Evolutionary conservation across 2,797 vertebrate species (phyloP), one percentile per base, ranked within the genome.

Genomic region (Hippopotamyrus pictus): DNA sequence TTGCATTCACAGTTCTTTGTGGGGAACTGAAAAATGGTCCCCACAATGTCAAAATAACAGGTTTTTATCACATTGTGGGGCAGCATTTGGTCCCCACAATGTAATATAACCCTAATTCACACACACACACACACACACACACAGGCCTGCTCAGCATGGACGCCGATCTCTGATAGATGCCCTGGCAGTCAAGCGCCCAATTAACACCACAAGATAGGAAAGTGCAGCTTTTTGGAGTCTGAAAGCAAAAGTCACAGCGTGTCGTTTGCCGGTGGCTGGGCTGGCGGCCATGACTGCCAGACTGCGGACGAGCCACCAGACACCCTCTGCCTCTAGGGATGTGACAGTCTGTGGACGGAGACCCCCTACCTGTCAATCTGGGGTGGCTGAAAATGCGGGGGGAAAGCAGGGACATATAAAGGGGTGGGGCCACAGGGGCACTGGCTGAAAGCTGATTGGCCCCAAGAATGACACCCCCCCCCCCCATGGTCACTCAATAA

Each of bases 311-410:
- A 98, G 98, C 90, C 98, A 96, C 98, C 97, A 98, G 87, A 98
- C 92, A 37, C 98, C 98, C 94, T 99, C 98, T 0, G 98, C 98
- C 92, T n/a, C 96, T 96, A 89, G 98, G 93, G 86, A 99, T 99
- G 93, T 97, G 96, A 92, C 96, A 99, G 96, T 69, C 91, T 98
- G 98, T 0, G 98, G 97, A 95, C 97, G 97, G 91, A 99, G 96
- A 94, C 97, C 98, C 97, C 98, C 96, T 99, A 98, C 98, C 98
- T 99, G 91, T 98, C 97, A 59, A 98, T 99, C 98, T 99, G 95
- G 87, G 91, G 89, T 88, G 91, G 87, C 90, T 69, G 48, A 54
- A 22, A 48, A 11, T 37, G 19, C 1, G 8, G 22, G 46, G 87
- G 29, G 65, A 14, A 14, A 69, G 29, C 65, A 33, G 25, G 65